These are phyloP conservation scores for Sciurus vulgaris DNA, from an alignment of 2,797 vertebrate species.

Conservation along the genomic window DNA sequence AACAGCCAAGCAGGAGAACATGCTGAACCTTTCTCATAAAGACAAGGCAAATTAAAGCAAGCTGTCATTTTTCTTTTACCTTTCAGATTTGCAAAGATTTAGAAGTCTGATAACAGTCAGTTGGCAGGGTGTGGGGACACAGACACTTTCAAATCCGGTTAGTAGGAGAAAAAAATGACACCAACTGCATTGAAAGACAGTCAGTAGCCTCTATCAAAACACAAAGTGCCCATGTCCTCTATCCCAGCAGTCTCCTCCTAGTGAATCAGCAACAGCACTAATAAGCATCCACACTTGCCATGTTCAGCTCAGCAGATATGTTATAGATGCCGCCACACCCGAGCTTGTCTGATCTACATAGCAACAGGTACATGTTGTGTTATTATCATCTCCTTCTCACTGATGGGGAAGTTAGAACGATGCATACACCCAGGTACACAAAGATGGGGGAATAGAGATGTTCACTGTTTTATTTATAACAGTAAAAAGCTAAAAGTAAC, in stretches of 20 bases:
- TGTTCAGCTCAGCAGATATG: rapidly evolving
- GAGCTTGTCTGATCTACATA: rapidly evolving
- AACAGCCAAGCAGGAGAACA: not conserved
- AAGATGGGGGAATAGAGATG: not conserved
- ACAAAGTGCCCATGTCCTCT: not conserved
- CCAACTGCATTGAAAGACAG: not conserved
- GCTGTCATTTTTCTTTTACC: not conserved
- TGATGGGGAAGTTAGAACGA: not conserved
- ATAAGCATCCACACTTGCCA: rapidly evolving
- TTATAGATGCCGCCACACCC: not conserved
- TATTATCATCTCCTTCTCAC: not conserved
- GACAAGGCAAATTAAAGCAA: constrained; percentile 38
- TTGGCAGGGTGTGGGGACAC: constrained; percentile 57
- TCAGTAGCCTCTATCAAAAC: not conserved
- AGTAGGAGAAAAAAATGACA: not conserved
- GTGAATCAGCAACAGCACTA: not conserved
- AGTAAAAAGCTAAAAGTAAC: not conserved
- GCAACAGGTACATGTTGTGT: no score
- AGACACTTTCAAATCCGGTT: constrained; percentile 52
- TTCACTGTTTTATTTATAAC: rapidly evolving
- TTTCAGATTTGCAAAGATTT: constrained; percentile 69
- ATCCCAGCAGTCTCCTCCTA: not conserved
- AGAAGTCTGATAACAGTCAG: constrained; percentile 58
- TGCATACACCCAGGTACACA: rapidly evolving
- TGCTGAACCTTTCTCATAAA: not conserved